These are phyloP conservation scores for Ceratosolen fusciceps DNA, from an alignment of 1,140 invertebrate species.

Conservation along the genomic window DNA sequence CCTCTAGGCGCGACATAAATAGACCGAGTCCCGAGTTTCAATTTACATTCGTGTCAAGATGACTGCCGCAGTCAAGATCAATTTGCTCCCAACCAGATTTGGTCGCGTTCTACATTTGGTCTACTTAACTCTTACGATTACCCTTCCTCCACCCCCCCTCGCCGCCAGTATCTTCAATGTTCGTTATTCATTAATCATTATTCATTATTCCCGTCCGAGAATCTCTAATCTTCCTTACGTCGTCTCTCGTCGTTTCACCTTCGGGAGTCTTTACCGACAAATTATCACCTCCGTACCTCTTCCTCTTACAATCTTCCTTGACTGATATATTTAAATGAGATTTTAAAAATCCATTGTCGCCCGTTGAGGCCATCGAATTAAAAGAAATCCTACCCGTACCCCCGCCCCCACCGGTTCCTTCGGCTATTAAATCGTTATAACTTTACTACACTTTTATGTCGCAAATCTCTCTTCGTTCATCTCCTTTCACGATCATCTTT, in stretches of 20 bases:
- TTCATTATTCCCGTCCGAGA: too few species aligned
- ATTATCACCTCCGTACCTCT: too few species aligned
- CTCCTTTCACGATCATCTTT: constrained; percentile 14
- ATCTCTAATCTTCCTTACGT: too few species aligned
- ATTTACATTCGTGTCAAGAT: too few species aligned
- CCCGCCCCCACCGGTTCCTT: too few species aligned
- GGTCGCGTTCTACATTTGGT: constrained; percentile 3
- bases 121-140: too few species aligned
- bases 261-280: too few species aligned
- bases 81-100: background rate
- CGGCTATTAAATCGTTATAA: background rate
- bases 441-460: background rate
- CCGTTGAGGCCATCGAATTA: background rate
- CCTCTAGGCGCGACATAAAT: too few species aligned
- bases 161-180: background rate
- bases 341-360: background rate
- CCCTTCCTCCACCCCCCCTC: background rate
- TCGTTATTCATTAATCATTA: background rate
- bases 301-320: too few species aligned
- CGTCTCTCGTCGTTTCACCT: too few species aligned
- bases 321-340: background rate
- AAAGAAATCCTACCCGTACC: background rate
- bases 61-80: background rate
- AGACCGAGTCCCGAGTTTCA: too few species aligned
- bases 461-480: background rate